phyloP scores from a whole-genome alignment of 1,140 invertebrate species.

The Heliothis subflexa region DNA sequence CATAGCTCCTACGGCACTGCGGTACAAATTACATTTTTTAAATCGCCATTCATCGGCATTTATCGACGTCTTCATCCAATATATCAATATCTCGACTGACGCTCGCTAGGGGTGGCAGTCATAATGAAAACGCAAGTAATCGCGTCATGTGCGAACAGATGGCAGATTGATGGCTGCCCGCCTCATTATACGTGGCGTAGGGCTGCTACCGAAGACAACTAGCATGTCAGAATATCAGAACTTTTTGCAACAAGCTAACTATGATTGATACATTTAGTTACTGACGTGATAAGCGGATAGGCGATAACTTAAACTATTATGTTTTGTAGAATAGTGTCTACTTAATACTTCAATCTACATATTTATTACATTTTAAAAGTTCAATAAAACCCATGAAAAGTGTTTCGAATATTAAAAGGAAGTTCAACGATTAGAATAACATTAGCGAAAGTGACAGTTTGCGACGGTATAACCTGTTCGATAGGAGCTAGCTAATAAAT shows the following conservation, averaged over 20 bases:
- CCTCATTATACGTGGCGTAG: constrained; percentile 16
- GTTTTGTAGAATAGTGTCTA: not conserved
- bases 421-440: too few relatives aligned
- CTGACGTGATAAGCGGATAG: not conserved
- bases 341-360: too few relatives aligned
- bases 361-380: too few relatives aligned
- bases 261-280: not conserved
- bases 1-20: not conserved
- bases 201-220: not conserved
- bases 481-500: too few relatives aligned
- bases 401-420: too few relatives aligned
- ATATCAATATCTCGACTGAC: constrained; percentile 1
- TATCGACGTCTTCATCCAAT: constrained; percentile 5
- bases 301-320: not conserved
- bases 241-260: not conserved
- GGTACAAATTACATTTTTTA: not conserved
- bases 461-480: too few relatives aligned
- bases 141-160: constrained; percentile 32
- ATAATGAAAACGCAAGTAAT: constrained; percentile 40
- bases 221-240: not conserved
- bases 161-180: constrained; percentile 24
- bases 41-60: not conserved
- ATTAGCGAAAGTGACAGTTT: too few relatives aligned
- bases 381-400: too few relatives aligned
- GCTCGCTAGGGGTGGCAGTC: constrained; percentile 8